Conservation (phyloP, 30 jellyfish, hydroid and myxozoan species). For the Cassiopea xamachana region DNA sequence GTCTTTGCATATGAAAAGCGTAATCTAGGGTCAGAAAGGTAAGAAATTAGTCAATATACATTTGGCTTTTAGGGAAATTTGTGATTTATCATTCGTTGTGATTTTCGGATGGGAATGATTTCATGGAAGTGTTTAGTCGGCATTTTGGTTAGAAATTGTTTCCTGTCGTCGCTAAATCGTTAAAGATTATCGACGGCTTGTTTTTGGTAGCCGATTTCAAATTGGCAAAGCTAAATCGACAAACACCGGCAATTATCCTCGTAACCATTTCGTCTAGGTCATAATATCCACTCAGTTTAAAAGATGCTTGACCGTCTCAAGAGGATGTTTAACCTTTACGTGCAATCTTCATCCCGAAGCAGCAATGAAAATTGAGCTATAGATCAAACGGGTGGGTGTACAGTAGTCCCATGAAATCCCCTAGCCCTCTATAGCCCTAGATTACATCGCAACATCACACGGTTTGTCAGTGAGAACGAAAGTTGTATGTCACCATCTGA, state of each 20-base stretch:
- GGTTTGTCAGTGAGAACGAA: neutral
- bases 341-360: neutral
- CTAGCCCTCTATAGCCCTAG: neutral
- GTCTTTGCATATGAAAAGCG: neutral
- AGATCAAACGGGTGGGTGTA: slow-evolving; percentile 13
- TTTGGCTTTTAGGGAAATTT: neutral
- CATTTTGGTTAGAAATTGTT: neutral
- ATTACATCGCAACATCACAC: neutral
- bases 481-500: neutral
- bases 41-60: neutral
- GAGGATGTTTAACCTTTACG: neutral
- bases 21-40: neutral
- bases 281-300: neutral
- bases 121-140: neutral
- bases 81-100: neutral
- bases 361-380: neutral
- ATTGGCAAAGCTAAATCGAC: slow-evolving; percentile 13
- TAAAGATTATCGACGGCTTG: slow-evolving; percentile 23
- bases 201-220: slow-evolving; percentile 25
- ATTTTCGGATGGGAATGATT: neutral
- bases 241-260: slow-evolving; percentile 14
- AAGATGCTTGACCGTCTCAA: neutral
- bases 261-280: slow-evolving; percentile 10
- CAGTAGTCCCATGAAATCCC: neutral
- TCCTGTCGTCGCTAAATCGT: slow-evolving; percentile 17